Base-by-base conservation (phyloP, 2,888 invertebrate species). In the Parelbella ahira region DNA sequence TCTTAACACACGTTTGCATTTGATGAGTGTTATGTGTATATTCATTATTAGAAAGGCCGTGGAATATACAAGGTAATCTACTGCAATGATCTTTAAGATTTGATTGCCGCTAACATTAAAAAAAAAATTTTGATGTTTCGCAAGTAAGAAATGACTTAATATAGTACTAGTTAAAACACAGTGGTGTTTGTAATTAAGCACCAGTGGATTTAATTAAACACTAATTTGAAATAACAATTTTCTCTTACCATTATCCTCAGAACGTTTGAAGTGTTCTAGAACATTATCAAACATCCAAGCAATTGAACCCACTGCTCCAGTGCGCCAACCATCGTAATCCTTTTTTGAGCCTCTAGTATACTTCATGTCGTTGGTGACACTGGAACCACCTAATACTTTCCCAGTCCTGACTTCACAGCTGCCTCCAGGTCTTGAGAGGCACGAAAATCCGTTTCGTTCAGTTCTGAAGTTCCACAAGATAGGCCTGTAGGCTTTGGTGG, bases 161-260 rank as follows among this genome's bases (percentile, higher is more conserved):
- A n/a, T n/a, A n/a, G n/a, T n/a, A n/a, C n/a, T n/a, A n/a, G n/a
- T n/a, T n/a, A n/a, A n/a, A n/a, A n/a, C n/a, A n/a, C n/a, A n/a
- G n/a, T n/a, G n/a, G n/a, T n/a, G n/a, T n/a, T n/a, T n/a, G n/a
- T n/a, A n/a, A n/a, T n/a, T n/a, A n/a, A n/a, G n/a, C n/a, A n/a
- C n/a, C n/a, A n/a, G n/a, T n/a, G n/a, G n/a, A n/a, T n/a, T n/a
- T n/a, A n/a, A n/a, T n/a, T n/a, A n/a, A n/a, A n/a, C n/a, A n/a
- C n/a, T n/a, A n/a, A n/a, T n/a, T n/a, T n/a, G n/a, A n/a, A n/a
- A n/a, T n/a, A n/a, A n/a, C n/a, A n/a, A n/a, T n/a, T n/a, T n/a
- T n/a, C n/a, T 20, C 68, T 68, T 46, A 88, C 88, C 87, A 49
- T 88, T 88, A 54, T 88, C 83, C 45, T 88, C 88, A 9, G 84